A percentile compares a stretch with the other conserved stretches of the same genome.
Evolutionary conservation across 2,888 invertebrate genomes (phyloP).

Genomic region (Liposcelis brunnea): DNA sequence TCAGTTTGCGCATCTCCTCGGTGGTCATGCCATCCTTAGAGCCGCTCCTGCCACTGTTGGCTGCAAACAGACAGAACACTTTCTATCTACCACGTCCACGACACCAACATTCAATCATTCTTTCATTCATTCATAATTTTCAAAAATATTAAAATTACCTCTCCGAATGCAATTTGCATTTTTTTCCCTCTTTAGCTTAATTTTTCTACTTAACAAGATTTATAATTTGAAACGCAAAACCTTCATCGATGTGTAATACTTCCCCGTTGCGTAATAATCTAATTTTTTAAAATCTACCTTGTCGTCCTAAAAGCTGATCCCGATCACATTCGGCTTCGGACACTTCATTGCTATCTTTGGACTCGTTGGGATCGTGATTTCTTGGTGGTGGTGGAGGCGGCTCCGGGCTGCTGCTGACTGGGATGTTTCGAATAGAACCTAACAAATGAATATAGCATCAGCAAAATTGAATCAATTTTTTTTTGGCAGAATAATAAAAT

Average conservation of each 20-base stretch:
- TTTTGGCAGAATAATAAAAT: too few relatives aligned
- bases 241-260: too few relatives aligned
- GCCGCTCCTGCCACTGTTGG: constrained; percentile 38
- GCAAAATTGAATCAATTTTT: too few relatives aligned
- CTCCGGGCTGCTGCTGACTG: constrained; percentile 39
- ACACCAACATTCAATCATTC: too few relatives aligned
- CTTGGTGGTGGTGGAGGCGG: constrained; percentile 56
- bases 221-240: too few relatives aligned
- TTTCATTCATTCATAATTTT: too few relatives aligned
- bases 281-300: neutral
- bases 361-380: constrained; percentile 71
- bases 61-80: constrained; percentile 10
- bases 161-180: too few relatives aligned
- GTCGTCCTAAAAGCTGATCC: constrained; percentile 38
- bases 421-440: constrained; percentile 39
- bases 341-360: constrained; percentile 86
- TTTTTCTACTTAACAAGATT: too few relatives aligned
- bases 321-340: constrained; percentile 87
- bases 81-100: constrained; percentile 7
- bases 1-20: constrained; percentile 94
- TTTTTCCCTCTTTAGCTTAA: too few relatives aligned
- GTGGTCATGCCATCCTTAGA: constrained; percentile 84
- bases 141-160: too few relatives aligned
- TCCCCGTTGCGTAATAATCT: too few relatives aligned
- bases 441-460: too few relatives aligned